Evolutionary conservation across 2,888 invertebrate genomes (phyloP).

Genomic region (Cyclophora punctaria): DNA sequence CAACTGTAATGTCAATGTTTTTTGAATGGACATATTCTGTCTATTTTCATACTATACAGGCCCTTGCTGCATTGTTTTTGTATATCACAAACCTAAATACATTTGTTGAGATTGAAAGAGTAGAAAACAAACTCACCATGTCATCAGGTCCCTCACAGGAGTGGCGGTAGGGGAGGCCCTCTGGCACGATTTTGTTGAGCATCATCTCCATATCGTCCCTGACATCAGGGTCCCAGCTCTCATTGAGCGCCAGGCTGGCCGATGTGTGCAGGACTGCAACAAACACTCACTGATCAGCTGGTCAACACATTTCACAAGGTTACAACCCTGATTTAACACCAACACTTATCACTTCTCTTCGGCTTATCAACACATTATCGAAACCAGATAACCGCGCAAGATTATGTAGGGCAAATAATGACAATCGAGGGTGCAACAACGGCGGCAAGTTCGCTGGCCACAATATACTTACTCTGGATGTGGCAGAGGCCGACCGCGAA

Average conservation of each 20-base stretch:
- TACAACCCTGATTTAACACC: slow-evolving; percentile 5
- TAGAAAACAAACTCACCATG: slow-evolving; percentile 81
- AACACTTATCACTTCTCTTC: slow-evolving; percentile 6
- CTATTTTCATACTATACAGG: not conserved
- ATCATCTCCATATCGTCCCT: slow-evolving; percentile 99
- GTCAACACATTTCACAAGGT: slow-evolving; percentile 17
- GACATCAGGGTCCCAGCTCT: slow-evolving; percentile 98
- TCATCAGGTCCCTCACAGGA: slow-evolving; percentile 99
- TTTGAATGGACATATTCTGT: too few species aligned
- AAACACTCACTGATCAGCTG: slow-evolving; percentile 53
- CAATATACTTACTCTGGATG: slow-evolving; percentile 91
- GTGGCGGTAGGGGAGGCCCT: slow-evolving; percentile 96
- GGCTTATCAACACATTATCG: slow-evolving; percentile 20
- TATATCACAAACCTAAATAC: not conserved
- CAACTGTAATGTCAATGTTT: too few species aligned
- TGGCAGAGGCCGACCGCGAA: slow-evolving; percentile 97
- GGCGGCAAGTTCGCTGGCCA: slow-evolving; percentile 52
- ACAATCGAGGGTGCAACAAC: slow-evolving; percentile 54
- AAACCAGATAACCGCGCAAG: slow-evolving; percentile 30
- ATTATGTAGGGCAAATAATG: slow-evolving; percentile 43
- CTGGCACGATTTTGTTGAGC: slow-evolving; percentile 98
- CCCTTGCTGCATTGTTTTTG: not conserved
- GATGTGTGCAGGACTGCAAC: slow-evolving; percentile 97
- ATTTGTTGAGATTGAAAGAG: too few species aligned
- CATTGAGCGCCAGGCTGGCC: slow-evolving; percentile 96